Percentiles rank a stretch among this genome's conserved stretches.
Conservation (phyloP, 2,113 vertebrate genomes). For the Phocoena sinus region DNA sequence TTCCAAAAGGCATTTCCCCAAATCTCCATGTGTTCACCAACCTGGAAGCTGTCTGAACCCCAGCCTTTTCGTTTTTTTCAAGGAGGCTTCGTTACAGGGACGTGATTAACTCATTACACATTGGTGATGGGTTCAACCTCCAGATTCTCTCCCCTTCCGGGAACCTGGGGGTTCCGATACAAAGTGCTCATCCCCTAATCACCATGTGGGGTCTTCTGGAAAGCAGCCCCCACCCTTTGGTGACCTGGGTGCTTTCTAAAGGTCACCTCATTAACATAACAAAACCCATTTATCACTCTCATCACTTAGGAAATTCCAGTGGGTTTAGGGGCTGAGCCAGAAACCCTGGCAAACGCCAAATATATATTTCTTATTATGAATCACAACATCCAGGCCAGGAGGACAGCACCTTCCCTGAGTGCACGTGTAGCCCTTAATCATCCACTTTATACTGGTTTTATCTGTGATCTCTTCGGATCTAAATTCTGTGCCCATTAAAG, state of each 20-base stretch:
- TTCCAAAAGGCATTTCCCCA: rapidly evolving
- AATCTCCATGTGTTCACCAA: background rate
- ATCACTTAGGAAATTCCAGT: background rate
- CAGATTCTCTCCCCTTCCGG: background rate
- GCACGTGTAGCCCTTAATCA: background rate
- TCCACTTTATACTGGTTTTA: background rate
- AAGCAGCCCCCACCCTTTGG: background rate
- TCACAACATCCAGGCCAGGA: background rate
- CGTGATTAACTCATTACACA: background rate
- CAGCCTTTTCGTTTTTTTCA: background rate
- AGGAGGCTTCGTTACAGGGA: background rate
- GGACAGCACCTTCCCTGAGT: background rate
- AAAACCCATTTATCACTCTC: background rate
- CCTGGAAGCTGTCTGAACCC: background rate
- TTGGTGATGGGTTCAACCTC: background rate
- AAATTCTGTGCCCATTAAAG: background rate
- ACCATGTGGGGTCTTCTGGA: background rate
- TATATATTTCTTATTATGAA: background rate
- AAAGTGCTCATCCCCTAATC: no score
- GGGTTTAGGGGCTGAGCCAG: background rate
- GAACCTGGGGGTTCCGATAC: background rate
- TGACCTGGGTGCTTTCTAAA: background rate
- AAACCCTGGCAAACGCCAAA: no score
- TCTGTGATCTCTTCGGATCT: background rate
- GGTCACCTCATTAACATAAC: background rate